Conservation (phyloP, 1,140 invertebrate species). For the Uloborus diversus region DNA sequence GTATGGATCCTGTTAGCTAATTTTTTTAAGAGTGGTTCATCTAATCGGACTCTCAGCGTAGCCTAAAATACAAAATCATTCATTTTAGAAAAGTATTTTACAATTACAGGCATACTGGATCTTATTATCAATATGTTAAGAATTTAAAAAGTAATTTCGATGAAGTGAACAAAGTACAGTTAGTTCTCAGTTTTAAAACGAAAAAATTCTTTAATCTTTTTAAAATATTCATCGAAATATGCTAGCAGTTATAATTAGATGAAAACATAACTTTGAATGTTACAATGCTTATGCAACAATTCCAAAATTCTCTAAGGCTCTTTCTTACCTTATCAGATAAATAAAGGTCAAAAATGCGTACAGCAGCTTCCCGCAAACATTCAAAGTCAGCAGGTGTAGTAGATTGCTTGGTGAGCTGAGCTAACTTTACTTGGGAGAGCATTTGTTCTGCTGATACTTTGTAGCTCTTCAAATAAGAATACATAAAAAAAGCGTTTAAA, state of each 20-base stretch:
- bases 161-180: too few relatives aligned
- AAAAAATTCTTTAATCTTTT: too few relatives aligned
- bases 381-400: constrained; percentile 67
- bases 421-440: constrained; percentile 66
- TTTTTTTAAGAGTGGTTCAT: constrained; percentile 73
- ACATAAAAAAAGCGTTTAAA: too few relatives aligned
- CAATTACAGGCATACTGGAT: too few relatives aligned
- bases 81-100: too few relatives aligned
- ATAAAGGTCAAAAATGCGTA: constrained; percentile 85
- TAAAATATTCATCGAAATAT: too few relatives aligned
- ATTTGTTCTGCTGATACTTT: constrained; percentile 80
- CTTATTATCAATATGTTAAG: too few relatives aligned
- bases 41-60: constrained; percentile 73
- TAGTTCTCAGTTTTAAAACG: too few relatives aligned
- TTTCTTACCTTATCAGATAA: constrained; percentile 75
- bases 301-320: background rate
- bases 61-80: constrained; percentile 66
- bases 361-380: constrained; percentile 78
- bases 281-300: background rate
- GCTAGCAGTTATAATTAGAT: too few relatives aligned
- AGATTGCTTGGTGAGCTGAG: constrained; percentile 66
- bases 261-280: background rate
- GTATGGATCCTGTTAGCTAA: constrained; percentile 75
- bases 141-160: too few relatives aligned
- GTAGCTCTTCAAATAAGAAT: constrained; percentile 72